These are phyloP conservation scores for Acleris holmiana DNA, from an alignment of 2,888 invertebrate genomes.

Conservation along the genomic window DNA sequence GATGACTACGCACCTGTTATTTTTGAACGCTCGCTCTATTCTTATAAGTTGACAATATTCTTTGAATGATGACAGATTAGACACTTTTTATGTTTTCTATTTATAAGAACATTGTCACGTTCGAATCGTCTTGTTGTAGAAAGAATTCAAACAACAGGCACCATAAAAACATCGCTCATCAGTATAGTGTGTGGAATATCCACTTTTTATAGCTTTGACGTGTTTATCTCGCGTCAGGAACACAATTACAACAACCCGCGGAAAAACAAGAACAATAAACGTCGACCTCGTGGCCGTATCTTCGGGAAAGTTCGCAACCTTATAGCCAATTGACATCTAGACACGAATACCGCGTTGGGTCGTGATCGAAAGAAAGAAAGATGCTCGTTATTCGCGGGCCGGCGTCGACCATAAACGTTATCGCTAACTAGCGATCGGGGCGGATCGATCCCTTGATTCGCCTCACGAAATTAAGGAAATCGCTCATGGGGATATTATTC, in stretches of 20 bases:
- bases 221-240: conserved; percentile 56
- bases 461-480: conserved; percentile 84
- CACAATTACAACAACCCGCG: conserved; percentile 55
- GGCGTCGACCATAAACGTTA: conserved; percentile 77
- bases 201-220: conserved; percentile 47
- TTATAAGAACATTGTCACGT: conserved; percentile 2
- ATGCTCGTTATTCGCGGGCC: conserved; percentile 70
- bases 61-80: conserved; percentile 31
- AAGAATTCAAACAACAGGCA: conserved; percentile 8
- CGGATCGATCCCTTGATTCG: conserved; percentile 81
- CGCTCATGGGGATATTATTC: conserved; percentile 84
- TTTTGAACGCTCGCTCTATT: conserved; percentile 34
- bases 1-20: conserved; percentile 41
- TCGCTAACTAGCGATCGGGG: conserved; percentile 81
- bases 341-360: conserved; percentile 69
- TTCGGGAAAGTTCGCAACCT: conserved; percentile 68
- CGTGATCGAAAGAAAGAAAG: conserved; percentile 78
- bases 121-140: conserved; percentile 15
- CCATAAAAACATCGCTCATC: conserved; percentile 16
- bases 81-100: conserved; percentile 7
- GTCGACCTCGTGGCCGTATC: conserved; percentile 37
- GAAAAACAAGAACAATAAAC: conserved; percentile 62
- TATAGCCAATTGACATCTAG: conserved; percentile 80
- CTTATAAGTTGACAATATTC: conserved; percentile 34
- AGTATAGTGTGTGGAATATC: conserved; percentile 29